Conservation (phyloP, 2,113 vertebrate genomes). For the Junco hyemalis region DNA sequence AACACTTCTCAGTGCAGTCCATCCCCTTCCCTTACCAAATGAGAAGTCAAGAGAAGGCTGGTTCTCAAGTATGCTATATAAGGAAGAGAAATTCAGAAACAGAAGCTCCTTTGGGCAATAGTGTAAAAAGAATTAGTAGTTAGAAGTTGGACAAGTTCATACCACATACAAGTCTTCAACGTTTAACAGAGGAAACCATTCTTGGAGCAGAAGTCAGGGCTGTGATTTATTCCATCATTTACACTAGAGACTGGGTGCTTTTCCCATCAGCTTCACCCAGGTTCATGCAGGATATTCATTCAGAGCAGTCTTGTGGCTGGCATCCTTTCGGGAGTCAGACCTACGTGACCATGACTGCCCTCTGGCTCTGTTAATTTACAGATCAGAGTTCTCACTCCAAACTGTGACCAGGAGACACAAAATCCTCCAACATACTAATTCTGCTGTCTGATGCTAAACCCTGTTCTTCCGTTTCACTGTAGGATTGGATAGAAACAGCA, state of each 20-base stretch:
- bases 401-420: neutral
- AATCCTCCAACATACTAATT: neutral
- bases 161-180: neutral
- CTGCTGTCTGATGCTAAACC: neutral
- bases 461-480: neutral
- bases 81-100: slow-evolving; percentile 1
- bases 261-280: neutral
- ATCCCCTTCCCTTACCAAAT: neutral
- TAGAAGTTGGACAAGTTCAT: neutral
- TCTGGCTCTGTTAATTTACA: neutral
- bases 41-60: neutral
- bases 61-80: neutral
- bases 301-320: neutral
- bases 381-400: neutral
- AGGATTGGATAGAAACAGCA: neutral
- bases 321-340: neutral
- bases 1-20: neutral
- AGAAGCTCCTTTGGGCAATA: slow-evolving; percentile 7
- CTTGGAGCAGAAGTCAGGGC: neutral
- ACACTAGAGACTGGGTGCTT: neutral
- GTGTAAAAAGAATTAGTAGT: neutral
- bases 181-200: neutral
- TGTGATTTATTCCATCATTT: neutral
- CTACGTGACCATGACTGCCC: neutral
- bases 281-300: neutral